Evolutionary conservation across 2,113 vertebrate genomes (phyloP), one percentile per base, ranked within the genome.

Genomic region (Odobenus rosmarus): DNA sequence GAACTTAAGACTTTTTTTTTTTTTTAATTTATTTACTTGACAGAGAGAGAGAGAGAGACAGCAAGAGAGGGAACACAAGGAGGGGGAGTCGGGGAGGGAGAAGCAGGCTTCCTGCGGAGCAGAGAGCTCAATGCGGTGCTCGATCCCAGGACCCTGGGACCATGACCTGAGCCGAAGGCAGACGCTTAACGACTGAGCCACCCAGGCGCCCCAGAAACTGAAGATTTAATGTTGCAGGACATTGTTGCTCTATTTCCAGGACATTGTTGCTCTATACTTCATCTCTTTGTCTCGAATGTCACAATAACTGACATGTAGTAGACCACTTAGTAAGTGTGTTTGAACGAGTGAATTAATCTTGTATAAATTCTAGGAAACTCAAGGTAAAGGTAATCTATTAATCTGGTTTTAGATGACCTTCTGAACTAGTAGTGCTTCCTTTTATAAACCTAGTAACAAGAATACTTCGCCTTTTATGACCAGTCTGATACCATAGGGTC

Each of bases 381-480:
- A 53, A 69, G 9, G 46, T 69, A 67, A 95, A 87, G 33, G 3
- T 93, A 57, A 93, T 59, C 18, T 72, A 0, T 82, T 84, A 59
- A 71, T 85, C n/a, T 7, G 67, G 57, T 90, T 93, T 81, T 89
- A 49, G 51, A 23, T 77, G 46, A n/a, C 39, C 2, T 46, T 94
- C 31, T 86, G 53, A 77, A 18, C n/a, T 86, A 31, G 59, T 59
- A 91, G 0, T 93, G 18, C 93, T 95, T 92, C 13, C 46, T 93
- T 88, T 83, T 26, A 57, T 85, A 53, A 93, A 62, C 8, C 23
- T 86, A 59, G n/a, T 85, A 49, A 86, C 79, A 83, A 49, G 59
- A 92, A 82, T 64, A 61, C 8, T 86, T 97, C 89, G 14, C 19
- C 80, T 94, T 92, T 95, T 55, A 46, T 82, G n/a, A 82, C 61